Base-by-base conservation (phyloP, 2,888 invertebrate species). In the Eupeodes latifasciatus region DNA sequence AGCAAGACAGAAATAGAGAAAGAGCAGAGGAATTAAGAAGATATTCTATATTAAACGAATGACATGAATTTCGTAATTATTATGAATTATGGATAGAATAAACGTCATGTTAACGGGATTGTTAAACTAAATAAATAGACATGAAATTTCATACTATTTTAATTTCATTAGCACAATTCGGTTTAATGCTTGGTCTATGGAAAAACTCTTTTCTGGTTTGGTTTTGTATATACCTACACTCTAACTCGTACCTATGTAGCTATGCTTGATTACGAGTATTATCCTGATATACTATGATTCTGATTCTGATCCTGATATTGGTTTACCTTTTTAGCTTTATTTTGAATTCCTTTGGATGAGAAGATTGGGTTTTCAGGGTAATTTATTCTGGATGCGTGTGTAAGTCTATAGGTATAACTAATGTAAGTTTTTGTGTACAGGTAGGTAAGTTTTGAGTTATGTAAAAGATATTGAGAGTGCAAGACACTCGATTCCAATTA, bases 101-200 rank as follows among this genome's bases (percentile, higher is more conserved):
- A 88, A 84, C 87, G 84, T 88, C 85, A 77, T 88, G 87, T 85
- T 88, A 88, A 88, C 88, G 85, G 85, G 81, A 85, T 82, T 89
- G 81, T 85, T 85, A 89, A 89, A 89, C 89, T 89, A 89, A 89
- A 89, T 82, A 89, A 89, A 89, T 89, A 85, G 89, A 89, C 82
- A 82, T 85, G 89, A 89, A 88, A 89, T 89, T 89, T 85, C 89
- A 89, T 89, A 89, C 79, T 82, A 85, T 89, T 89, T 89, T 89
- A 89, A 89, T 89, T 89, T 89, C 89, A 89, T 89, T 89, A 89
- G 89, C 85, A 85, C 85, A 89, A 89, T 89, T 85, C 76, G 81
- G 82, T 89, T 79, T 85, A 84, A 88, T 81, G 87, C 77, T 77
- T 40, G 16, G 72, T 36, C 59, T 59, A 78, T 74, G 78, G 78